These are phyloP conservation scores for Odontophorus gujanensis DNA, from an alignment of 2,113 vertebrate species.

Conservation along the genomic window DNA sequence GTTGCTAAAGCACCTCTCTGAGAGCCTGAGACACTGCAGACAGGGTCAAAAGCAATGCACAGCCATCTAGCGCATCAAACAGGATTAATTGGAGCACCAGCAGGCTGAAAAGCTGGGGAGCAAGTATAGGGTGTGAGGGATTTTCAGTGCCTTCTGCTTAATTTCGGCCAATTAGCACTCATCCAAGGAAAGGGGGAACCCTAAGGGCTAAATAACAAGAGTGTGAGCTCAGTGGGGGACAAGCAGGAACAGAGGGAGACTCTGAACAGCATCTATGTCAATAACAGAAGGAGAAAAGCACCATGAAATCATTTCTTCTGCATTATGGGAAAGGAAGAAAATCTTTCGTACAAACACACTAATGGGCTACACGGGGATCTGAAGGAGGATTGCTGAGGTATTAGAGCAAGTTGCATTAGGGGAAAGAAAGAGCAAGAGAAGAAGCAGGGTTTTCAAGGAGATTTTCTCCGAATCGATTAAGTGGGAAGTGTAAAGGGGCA, in stretches of 20 bases:
- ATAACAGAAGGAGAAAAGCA: constrained; percentile 51
- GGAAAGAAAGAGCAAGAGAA: constrained; percentile 3
- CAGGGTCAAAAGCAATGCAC: not conserved
- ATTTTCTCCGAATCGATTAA: constrained; percentile 62
- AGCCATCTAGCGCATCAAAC: not conserved
- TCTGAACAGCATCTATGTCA: constrained; percentile 27
- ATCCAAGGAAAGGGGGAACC: not conserved
- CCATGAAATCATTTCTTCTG: constrained; percentile 35
- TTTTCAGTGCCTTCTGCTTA: not conserved
- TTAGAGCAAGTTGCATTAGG: constrained; percentile 41
- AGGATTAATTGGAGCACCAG: constrained; percentile 1
- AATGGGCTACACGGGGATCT: constrained; percentile 44
- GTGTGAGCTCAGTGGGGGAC: constrained; percentile 39
- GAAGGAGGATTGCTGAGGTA: constrained; percentile 37
- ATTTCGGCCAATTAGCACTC: constrained; percentile 63
- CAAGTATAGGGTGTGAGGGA: not conserved
- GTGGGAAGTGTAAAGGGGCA: constrained; percentile 46
- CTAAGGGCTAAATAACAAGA: not conserved
- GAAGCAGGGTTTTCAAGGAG: constrained; percentile 56
- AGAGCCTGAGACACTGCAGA: not conserved
- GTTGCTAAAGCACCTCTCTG: not conserved
- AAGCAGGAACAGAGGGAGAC: not conserved
- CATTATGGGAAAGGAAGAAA: constrained; percentile 10
- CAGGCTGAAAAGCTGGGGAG: not conserved
- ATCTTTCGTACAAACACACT: constrained; percentile 41